Conservation (phyloP, 2,888 invertebrate species). For the Oxystoma pomonae region DNA sequence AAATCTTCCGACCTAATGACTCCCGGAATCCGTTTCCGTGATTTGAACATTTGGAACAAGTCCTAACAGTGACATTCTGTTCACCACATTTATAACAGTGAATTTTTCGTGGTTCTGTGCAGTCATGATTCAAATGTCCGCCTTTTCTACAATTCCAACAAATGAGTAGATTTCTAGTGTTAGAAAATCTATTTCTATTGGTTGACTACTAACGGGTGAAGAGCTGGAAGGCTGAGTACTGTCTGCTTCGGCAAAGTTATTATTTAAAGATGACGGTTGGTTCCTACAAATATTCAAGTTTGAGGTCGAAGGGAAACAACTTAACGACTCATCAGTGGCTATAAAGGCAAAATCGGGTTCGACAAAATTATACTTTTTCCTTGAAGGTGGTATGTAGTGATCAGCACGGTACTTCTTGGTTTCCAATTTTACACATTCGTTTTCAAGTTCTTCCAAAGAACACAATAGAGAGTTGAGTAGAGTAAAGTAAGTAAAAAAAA, state of each 20-base stretch:
- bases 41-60: background rate
- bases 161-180: too few species aligned
- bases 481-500: slow-evolving; percentile 1
- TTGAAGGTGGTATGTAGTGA: slow-evolving; percentile 8
- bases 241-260: too few species aligned
- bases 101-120: background rate
- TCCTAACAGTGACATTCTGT: background rate
- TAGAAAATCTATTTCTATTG: too few species aligned
- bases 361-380: slow-evolving; percentile 6
- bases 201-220: too few species aligned
- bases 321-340: background rate
- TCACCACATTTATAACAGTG: background rate
- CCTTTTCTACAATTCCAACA: background rate
- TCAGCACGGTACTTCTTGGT: slow-evolving; percentile 12
- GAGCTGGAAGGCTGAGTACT: too few species aligned
- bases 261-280: too few species aligned
- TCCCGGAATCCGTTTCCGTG: background rate
- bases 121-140: background rate
- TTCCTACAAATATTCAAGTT: too few species aligned
- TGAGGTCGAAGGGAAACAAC: too few species aligned
- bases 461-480: slow-evolving; percentile 5
- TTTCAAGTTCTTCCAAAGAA: slow-evolving; percentile 9
- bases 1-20: background rate
- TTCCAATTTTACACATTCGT: slow-evolving; percentile 10
- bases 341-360: slow-evolving; percentile 1